A percentile compares a stretch with the other conserved stretches of the same genome.
phyloP scores from a whole-genome alignment of 2,888 invertebrate species.

The Athripsodes cinereus region DNA sequence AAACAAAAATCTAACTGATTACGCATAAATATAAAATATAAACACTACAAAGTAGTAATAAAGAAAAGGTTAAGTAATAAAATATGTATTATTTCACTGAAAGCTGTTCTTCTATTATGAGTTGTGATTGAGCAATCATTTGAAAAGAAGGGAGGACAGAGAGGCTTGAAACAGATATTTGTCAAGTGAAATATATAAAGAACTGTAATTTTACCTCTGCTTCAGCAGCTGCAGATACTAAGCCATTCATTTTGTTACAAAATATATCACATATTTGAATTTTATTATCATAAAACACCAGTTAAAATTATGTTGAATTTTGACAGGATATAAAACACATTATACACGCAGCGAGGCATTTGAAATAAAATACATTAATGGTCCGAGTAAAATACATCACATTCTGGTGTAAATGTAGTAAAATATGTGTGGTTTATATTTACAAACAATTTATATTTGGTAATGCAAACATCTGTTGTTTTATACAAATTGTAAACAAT shows the following conservation, averaged over 20 bases:
- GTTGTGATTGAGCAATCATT: constrained; percentile 1
- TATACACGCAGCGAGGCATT: constrained; percentile 5
- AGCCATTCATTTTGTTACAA: constrained; percentile 26
- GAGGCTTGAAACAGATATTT: not conserved
- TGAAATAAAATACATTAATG: constrained; percentile 7
- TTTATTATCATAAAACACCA: constrained; percentile 18
- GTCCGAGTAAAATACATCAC: constrained; percentile 8
- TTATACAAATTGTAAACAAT: constrained; percentile 21
- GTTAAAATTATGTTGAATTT: constrained; percentile 13
- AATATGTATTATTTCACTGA: no score
- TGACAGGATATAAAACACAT: constrained; percentile 5
- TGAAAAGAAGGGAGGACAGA: not conserved
- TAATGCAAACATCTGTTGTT: constrained; percentile 23
- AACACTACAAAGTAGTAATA: no score
- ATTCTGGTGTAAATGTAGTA: constrained; percentile 13
- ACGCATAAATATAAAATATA: no score
- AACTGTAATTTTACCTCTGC: constrained; percentile 22
- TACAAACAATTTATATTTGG: constrained; percentile 23
- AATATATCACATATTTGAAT: constrained; percentile 21
- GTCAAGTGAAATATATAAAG: not conserved
- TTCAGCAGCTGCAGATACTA: constrained; percentile 26
- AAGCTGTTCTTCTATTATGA: no score
- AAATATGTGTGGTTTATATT: constrained; percentile 13
- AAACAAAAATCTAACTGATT: not conserved
- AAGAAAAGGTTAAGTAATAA: no score